Evolutionary conservation across 2,113 vertebrate genomes (phyloP).

Genomic region (Neomonachus schauinslandi): DNA sequence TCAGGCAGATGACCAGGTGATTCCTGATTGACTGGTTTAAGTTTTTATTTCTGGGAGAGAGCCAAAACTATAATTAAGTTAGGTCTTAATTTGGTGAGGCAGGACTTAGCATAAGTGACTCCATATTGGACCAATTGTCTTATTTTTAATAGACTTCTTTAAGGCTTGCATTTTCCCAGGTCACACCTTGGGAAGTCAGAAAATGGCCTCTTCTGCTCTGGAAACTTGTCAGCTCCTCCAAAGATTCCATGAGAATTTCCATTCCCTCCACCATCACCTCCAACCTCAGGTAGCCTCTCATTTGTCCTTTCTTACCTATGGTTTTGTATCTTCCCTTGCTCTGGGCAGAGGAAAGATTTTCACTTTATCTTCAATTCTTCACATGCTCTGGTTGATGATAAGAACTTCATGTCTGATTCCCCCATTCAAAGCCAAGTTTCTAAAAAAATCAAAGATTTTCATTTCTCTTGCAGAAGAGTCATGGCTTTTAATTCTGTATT

Average conservation of each 20-base stretch:
- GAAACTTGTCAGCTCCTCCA: not conserved
- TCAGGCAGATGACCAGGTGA: not conserved
- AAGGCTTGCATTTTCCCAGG: not conserved
- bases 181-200: not conserved
- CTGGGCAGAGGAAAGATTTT: not conserved
- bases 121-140: not conserved
- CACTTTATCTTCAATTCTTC: not conserved
- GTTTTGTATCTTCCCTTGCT: not conserved
- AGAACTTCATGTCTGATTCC: not conserved
- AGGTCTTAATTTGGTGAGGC: not conserved
- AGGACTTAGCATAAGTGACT: not conserved
- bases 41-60: not conserved
- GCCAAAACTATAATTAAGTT: not conserved
- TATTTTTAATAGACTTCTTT: not conserved
- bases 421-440: not conserved
- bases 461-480: not conserved
- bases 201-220: not conserved
- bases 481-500: not conserved
- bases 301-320: not conserved
- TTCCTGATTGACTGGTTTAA: not conserved
- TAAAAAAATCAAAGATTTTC: slow-evolving; percentile 8
- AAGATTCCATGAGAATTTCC: not conserved
- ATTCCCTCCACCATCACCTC: not conserved
- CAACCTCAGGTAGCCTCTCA: not conserved
- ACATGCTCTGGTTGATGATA: not conserved